Percentiles rank a stretch among this genome's conserved stretches.
phyloP scores from a whole-genome alignment of 2,888 invertebrate genomes.

The Neuroscelio doddi region DNA sequence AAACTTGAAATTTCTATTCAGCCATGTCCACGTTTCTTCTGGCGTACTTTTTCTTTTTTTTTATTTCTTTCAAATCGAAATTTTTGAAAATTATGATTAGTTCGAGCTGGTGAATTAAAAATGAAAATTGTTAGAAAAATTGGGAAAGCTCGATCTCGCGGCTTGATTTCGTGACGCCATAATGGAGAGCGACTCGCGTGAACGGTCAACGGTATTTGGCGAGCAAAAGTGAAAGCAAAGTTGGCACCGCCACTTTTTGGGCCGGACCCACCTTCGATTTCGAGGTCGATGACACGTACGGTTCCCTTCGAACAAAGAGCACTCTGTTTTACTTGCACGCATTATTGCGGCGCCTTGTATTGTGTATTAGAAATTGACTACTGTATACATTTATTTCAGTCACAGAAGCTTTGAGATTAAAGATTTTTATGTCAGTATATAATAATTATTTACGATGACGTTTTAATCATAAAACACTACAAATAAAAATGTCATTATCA shows the following conservation, averaged over 20 bases:
- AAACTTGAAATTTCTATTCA: conserved; percentile 53
- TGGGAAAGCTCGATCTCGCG: background rate
- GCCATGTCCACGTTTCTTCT: too few relatives aligned
- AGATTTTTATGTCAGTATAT: too few relatives aligned
- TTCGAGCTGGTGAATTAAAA: too few relatives aligned
- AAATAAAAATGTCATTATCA: too few relatives aligned
- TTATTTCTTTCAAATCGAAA: too few relatives aligned
- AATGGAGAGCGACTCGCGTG: conserved; percentile 44
- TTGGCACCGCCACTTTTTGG: conserved; percentile 61
- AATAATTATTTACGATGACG: too few relatives aligned
- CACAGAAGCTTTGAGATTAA: too few relatives aligned
- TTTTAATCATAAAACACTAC: too few relatives aligned
- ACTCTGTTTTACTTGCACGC: conserved; percentile 17
- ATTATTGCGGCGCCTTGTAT: background rate
- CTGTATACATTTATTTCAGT: too few relatives aligned
- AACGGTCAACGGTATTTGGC: conserved; percentile 52
- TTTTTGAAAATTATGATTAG: too few relatives aligned
- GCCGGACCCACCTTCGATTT: conserved; percentile 59
- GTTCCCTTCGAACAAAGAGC: conserved; percentile 54
- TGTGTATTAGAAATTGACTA: background rate
- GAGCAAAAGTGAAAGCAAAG: conserved; percentile 67
- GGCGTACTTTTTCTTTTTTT: too few relatives aligned
- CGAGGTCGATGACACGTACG: conserved; percentile 63
- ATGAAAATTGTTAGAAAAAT: background rate
- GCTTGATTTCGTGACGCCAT: conserved; percentile 16